Base-by-base conservation (phyloP, 1,140 invertebrate genomes). In the Drosophila arawakana region DNA sequence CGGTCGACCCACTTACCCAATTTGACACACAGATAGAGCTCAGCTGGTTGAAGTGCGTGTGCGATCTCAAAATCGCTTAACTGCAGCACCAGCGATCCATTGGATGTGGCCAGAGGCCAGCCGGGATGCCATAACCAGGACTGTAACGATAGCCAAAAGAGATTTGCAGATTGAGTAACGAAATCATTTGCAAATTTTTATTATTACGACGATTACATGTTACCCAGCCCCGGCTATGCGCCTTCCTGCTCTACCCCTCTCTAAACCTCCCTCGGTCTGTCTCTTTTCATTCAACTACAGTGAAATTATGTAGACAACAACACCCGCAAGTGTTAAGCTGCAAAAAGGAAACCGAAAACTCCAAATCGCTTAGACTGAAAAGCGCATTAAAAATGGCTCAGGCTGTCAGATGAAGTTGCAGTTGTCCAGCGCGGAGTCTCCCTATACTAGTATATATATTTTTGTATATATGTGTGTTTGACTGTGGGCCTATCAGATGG, bases 11-110 rank as follows among this genome's bases (percentile, higher is more conserved):
- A 91, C 89, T 92, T 83, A 92, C 91, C 91, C 78, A 83, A 73
- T 90, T 92, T 89, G 62, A 92, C 81, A 78, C 92, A 92, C 68
- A 92, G 77, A 78, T 91, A 92, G 43, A 92, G 78, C 47, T 92
- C 92, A 50, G 78, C 69, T 55, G 80, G 76, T 55, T 78, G 78
- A 44, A 92, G 70, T 88, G 84, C 84, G 66, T 86, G 77, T 55
- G 74, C 76, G 58, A 91, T 79, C 77, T 92, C 84, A 90, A 80
- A 74, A 62, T 91, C 81, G 63, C 91, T 91, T 76, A 92, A 73
- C 65, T 92, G 92, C 63, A 92, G 60, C 50, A 92, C 80, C 66
- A 92, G 55, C 50, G 84, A 83, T 85, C 92, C 92, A 77, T 81
- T 84, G 72, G 74, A 73, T 61, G 89, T 86, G 66, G 88, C 88